phyloP scores from a whole-genome alignment of 2,888 invertebrate species.

The Brenthis ino region DNA sequence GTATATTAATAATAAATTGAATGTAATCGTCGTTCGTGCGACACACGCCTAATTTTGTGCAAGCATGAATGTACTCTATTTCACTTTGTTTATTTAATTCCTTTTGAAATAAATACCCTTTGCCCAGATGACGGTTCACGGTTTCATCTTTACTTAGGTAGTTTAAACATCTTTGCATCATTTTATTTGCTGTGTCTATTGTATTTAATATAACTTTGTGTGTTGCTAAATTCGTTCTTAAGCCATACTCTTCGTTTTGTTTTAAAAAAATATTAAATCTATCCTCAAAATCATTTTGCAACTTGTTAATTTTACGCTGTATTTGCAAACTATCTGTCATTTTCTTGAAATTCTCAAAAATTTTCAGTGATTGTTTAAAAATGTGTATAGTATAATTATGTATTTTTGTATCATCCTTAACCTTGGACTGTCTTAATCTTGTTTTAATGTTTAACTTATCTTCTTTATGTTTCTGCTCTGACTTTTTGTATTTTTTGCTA shows the following conservation, averaged over 20 bases:
- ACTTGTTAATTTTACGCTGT: conserved; percentile 41
- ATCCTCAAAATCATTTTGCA: conserved; percentile 48
- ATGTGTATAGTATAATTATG: conserved; percentile 51
- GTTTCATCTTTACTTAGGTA: conserved; percentile 47
- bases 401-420: conserved; percentile 50
- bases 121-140: conserved; percentile 26
- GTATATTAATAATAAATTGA: conserved; percentile 44
- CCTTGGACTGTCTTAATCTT: conserved; percentile 11
- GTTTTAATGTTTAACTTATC: no score
- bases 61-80: conserved; percentile 48
- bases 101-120: conserved; percentile 40
- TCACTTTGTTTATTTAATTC: conserved; percentile 47
- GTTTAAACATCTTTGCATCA: conserved; percentile 50
- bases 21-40: conserved; percentile 44
- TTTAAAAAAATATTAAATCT: conserved; percentile 53
- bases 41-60: conserved; percentile 53
- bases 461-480: no score
- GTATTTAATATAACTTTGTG: conserved; percentile 59
- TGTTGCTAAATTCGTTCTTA: conserved; percentile 53
- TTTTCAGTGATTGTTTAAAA: conserved; percentile 49
- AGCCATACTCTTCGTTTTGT: conserved; percentile 47
- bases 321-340: conserved; percentile 41
- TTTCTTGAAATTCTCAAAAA: conserved; percentile 49
- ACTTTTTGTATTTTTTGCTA: not conserved
- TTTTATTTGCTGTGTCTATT: conserved; percentile 53